These are phyloP conservation scores for Lycaena phlaeas DNA, from an alignment of 2,888 invertebrate species.

Conservation along the genomic window DNA sequence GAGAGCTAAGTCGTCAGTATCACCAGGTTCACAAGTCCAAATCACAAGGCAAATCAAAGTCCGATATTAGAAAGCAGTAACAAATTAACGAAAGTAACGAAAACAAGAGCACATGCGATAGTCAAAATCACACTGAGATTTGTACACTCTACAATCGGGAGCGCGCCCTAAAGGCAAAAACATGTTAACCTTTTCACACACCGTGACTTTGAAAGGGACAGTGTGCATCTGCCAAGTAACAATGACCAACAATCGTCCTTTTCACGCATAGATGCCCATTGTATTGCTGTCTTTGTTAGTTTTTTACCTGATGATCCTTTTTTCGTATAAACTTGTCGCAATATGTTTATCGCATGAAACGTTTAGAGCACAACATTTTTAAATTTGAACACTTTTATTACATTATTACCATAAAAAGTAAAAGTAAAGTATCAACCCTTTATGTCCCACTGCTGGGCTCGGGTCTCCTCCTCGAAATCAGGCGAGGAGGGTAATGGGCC, in stretches of 20 bases:
- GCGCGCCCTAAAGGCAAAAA: not conserved
- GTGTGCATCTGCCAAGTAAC: not conserved
- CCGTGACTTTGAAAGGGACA: not conserved
- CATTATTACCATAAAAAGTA: too few relatives aligned
- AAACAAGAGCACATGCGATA: not conserved
- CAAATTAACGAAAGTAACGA: not conserved
- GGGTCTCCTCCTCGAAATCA: too few relatives aligned
- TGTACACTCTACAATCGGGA: not conserved
- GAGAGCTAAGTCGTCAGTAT: not conserved
- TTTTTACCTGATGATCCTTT: constrained; percentile 1
- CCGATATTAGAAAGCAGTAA: not conserved
- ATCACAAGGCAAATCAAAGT: not conserved
- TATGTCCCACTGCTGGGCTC: too few relatives aligned
- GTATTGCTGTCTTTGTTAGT: not conserved
- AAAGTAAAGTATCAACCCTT: too few relatives aligned
- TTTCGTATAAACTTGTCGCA: too few relatives aligned
- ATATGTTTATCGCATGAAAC: too few relatives aligned
- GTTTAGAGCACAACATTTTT: too few relatives aligned
- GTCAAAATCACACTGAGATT: not conserved
- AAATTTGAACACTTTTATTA: too few relatives aligned
- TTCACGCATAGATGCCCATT: not conserved
- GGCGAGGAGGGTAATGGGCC: too few relatives aligned
- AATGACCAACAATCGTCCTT: not conserved
- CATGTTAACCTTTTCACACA: not conserved
- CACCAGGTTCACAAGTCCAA: not conserved